Evolutionary conservation across 1,140 invertebrate species (phyloP).

Genomic region (Drosophila grimshawi): DNA sequence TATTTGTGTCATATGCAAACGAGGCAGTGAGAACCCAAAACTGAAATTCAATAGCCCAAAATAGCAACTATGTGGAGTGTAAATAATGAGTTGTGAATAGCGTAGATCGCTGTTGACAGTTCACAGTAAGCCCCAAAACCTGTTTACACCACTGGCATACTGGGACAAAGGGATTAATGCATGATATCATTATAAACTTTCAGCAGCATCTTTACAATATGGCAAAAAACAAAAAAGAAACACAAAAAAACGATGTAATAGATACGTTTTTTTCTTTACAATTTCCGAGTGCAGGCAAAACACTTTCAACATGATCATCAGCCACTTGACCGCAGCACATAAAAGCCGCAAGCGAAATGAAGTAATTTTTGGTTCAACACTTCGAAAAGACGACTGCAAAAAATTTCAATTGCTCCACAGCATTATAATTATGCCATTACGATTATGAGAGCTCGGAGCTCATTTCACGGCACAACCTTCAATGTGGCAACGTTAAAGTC

Average conservation of each 20-base stretch:
- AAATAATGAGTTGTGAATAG: slow-evolving; percentile 38
- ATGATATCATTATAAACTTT: slow-evolving; percentile 6
- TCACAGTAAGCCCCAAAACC: slow-evolving; percentile 43
- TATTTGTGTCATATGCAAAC: slow-evolving; percentile 75
- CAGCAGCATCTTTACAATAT: slow-evolving; percentile 7
- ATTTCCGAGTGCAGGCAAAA: slow-evolving; percentile 19
- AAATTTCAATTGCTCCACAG: slow-evolving; percentile 50
- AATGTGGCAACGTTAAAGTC: slow-evolving; percentile 31
- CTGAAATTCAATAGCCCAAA: slow-evolving; percentile 66
- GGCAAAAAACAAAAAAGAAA: too few species aligned
- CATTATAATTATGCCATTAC: slow-evolving; percentile 57
- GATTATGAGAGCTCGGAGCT: slow-evolving; percentile 34
- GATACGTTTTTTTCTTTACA: slow-evolving; percentile 18
- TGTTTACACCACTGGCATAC: slow-evolving; percentile 43
- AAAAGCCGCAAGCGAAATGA: slow-evolving; percentile 43
- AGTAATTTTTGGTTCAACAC: slow-evolving; percentile 58
- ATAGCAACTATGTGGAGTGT: slow-evolving; percentile 42
- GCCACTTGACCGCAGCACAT: slow-evolving; percentile 64
- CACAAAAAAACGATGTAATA: slow-evolving; percentile 15
- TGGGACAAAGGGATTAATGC: slow-evolving; percentile 30
- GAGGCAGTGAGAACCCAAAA: slow-evolving; percentile 48
- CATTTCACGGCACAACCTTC: slow-evolving; percentile 51
- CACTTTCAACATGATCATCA: slow-evolving; percentile 43
- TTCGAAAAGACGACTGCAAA: slow-evolving; percentile 44
- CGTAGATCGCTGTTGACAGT: slow-evolving; percentile 53